Evolutionary conservation across 2,888 invertebrate species (phyloP).

Genomic region (Abscondita cerata): DNA sequence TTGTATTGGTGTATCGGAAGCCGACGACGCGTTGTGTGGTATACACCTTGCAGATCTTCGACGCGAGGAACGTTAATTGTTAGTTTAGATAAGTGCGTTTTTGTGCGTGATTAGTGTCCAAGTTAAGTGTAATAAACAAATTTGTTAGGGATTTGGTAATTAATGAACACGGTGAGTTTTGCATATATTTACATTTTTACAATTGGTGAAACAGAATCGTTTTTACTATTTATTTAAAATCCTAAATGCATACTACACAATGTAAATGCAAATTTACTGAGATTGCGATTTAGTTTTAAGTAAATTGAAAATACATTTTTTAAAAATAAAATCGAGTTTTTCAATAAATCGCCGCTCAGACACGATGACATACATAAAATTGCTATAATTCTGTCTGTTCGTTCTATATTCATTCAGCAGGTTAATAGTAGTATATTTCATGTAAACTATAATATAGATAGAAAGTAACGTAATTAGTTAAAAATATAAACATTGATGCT

Average conservation of each 20-base stretch:
- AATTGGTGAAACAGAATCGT: too few species aligned
- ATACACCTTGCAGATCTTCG: conserved; percentile 26
- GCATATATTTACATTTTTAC: too few species aligned
- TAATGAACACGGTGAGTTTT: too few species aligned
- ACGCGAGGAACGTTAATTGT: conserved; percentile 17
- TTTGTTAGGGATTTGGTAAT: neutral
- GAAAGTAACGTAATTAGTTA: neutral
- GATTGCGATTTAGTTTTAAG: too few species aligned
- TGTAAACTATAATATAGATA: neutral
- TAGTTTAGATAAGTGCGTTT: conserved; percentile 14
- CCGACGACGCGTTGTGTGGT: conserved; percentile 26
- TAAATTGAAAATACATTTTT: too few species aligned
- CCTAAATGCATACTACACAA: too few species aligned
- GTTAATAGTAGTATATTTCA: neutral
- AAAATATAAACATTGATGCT: neutral
- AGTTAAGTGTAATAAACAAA: neutral
- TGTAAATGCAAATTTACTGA: too few species aligned
- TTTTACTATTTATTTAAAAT: too few species aligned
- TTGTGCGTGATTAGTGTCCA: conserved; percentile 9
- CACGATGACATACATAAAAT: conserved; percentile 3
- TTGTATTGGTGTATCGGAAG: conserved; percentile 30
- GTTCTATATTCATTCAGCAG: neutral
- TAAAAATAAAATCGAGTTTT: too few species aligned
- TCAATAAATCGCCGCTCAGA: neutral
- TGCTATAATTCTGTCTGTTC: neutral